These are phyloP conservation scores for Proterorhinus semilunaris DNA, from an alignment of 2,113 vertebrate genomes.

Conservation along the genomic window DNA sequence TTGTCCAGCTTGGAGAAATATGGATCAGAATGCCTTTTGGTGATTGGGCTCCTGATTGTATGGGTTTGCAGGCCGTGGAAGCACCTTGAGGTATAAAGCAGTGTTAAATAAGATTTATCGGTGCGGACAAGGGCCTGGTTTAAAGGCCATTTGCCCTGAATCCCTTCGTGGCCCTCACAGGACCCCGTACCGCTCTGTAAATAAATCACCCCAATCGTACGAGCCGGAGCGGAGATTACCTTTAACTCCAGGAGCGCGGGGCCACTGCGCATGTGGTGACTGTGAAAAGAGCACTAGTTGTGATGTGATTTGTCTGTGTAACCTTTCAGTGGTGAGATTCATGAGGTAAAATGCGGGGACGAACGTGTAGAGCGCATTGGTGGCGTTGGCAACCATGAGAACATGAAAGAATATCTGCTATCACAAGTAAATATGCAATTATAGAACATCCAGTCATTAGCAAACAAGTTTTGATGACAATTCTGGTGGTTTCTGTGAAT, in stretches of 20 bases:
- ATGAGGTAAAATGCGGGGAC: no score
- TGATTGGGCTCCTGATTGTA: slow-evolving; percentile 22
- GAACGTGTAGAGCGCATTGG: background rate
- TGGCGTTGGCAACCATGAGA: background rate
- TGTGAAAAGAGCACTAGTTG: background rate
- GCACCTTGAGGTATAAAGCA: slow-evolving; percentile 41
- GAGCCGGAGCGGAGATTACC: slow-evolving; percentile 64
- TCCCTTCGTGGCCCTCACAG: slow-evolving; percentile 51
- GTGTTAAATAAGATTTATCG: slow-evolving; percentile 73
- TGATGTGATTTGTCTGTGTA: background rate
- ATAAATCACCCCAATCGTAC: slow-evolving; percentile 68
- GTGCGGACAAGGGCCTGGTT: slow-evolving; percentile 45
- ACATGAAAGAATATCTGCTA: background rate
- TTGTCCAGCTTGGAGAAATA: slow-evolving; percentile 3
- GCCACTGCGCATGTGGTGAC: slow-evolving; percentile 32
- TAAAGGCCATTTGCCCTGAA: slow-evolving; percentile 70
- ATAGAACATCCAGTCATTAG: no score
- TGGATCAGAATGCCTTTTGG: slow-evolving; percentile 9
- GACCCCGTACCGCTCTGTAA: slow-evolving; percentile 62
- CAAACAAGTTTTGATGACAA: no score
- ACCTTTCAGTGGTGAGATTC: background rate
- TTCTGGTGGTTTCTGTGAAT: no score
- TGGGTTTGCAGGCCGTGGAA: slow-evolving; percentile 13
- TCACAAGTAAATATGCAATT: no score
- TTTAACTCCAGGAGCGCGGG: slow-evolving; percentile 59